Conservation (phyloP, 2,797 vertebrate genomes). For the Notamacropus eugenii region DNA sequence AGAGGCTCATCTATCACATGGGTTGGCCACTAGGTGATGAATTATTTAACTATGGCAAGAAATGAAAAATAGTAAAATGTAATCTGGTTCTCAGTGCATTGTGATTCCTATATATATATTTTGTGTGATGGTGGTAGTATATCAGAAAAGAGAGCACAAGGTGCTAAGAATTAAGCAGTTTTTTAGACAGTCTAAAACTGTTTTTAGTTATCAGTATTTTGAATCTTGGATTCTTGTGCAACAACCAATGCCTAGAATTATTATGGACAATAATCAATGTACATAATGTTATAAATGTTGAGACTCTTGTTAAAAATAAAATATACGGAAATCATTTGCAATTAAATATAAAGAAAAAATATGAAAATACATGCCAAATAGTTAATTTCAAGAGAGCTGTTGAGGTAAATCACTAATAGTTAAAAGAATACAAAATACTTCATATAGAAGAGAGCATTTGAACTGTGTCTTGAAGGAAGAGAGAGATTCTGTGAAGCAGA, state of each 20-base stretch:
- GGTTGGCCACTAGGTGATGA: not conserved
- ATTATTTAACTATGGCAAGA: not conserved
- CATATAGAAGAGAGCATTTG: not conserved
- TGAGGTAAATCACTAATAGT: not conserved
- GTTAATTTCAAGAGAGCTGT: not conserved
- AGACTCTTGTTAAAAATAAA: not conserved
- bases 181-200: not conserved
- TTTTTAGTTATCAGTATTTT: not conserved
- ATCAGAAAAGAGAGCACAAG: not conserved
- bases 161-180: not conserved
- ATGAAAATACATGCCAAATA: not conserved
- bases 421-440: not conserved
- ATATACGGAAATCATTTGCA: not conserved
- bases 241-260: not conserved
- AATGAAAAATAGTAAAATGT: not conserved
- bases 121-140: not conserved
- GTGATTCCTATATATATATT: not conserved
- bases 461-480: not conserved
- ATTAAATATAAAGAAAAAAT: not conserved
- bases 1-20: not conserved
- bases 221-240: not conserved
- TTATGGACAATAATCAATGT: not conserved
- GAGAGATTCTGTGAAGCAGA: not conserved
- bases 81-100: not conserved
- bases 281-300: not conserved